Evolutionary conservation across 2,113 vertebrate species (phyloP).

Genomic region (Nymphicus hollandicus): DNA sequence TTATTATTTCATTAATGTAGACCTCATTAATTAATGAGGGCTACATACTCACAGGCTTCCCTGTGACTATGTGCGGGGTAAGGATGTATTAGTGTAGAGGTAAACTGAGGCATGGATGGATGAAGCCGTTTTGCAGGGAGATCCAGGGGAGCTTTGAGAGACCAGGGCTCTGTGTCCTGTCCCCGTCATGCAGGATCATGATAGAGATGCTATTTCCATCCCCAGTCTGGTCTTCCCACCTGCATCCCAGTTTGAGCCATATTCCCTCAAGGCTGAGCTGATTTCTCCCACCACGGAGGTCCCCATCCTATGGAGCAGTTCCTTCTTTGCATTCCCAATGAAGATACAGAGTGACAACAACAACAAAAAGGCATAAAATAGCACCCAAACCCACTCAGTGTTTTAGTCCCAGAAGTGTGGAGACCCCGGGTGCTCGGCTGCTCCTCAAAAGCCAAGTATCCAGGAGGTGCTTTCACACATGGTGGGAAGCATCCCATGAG

Average conservation of each 20-base stretch:
- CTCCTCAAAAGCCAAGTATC: background rate
- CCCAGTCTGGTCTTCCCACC: background rate
- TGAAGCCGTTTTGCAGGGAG: background rate
- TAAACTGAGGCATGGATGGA: background rate
- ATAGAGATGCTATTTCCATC: background rate
- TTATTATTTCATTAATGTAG: background rate
- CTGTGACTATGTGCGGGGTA: background rate
- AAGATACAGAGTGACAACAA: background rate
- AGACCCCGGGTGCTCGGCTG: background rate
- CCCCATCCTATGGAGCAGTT: rapidly evolving
- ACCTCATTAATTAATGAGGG: background rate
- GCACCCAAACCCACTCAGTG: rapidly evolving
- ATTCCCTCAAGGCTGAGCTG: background rate
- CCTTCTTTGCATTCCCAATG: background rate
- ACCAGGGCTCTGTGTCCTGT: rapidly evolving
- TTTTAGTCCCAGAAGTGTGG: background rate
- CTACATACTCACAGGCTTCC: background rate
- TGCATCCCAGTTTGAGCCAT: background rate
- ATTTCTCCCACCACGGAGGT: background rate
- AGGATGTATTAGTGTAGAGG: rapidly evolving
- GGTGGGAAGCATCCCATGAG: rapidly evolving
- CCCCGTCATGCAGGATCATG: rapidly evolving
- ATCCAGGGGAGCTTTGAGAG: background rate
- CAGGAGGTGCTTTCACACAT: background rate
- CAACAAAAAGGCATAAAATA: background rate